Conservation (phyloP, 2,888 invertebrate genomes). For the Papilio elwesi region DNA sequence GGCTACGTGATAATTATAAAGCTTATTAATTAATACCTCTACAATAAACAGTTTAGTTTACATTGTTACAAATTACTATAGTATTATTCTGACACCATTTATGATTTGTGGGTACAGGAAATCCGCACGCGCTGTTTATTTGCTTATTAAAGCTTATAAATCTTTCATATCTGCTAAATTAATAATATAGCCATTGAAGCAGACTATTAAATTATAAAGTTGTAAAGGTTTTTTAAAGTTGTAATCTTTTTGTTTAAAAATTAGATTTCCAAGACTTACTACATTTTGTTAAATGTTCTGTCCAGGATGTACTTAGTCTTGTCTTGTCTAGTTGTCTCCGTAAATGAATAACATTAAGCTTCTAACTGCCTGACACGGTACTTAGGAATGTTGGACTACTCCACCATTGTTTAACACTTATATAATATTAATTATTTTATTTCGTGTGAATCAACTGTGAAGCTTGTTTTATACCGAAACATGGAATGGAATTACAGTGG, state of each 20-base stretch:
- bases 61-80: slow-evolving; percentile 12
- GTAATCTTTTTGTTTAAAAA: too few species aligned
- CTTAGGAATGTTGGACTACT: slow-evolving; percentile 2
- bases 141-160: slow-evolving; percentile 6
- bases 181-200: not conserved
- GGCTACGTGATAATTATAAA: too few species aligned
- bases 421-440: too few species aligned
- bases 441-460: too few species aligned
- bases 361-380: slow-evolving; percentile 15
- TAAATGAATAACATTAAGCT: slow-evolving; percentile 29
- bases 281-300: not conserved
- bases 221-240: too few species aligned
- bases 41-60: not conserved
- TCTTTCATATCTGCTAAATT: not conserved
- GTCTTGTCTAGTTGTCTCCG: slow-evolving; percentile 30
- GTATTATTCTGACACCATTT: slow-evolving; percentile 5
- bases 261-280: not conserved
- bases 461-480: too few species aligned
- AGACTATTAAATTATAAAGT: too few species aligned
- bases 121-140: slow-evolving; percentile 4
- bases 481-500: too few species aligned
- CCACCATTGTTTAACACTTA: not conserved
- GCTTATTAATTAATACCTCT: not conserved
- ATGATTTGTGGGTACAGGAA: slow-evolving; percentile 19
- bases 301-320: slow-evolving; percentile 9